A percentile compares a stretch with the other conserved stretches of the same genome.
phyloP scores from a whole-genome alignment of 2,888 invertebrate genomes.

The Macaria liturata region DNA sequence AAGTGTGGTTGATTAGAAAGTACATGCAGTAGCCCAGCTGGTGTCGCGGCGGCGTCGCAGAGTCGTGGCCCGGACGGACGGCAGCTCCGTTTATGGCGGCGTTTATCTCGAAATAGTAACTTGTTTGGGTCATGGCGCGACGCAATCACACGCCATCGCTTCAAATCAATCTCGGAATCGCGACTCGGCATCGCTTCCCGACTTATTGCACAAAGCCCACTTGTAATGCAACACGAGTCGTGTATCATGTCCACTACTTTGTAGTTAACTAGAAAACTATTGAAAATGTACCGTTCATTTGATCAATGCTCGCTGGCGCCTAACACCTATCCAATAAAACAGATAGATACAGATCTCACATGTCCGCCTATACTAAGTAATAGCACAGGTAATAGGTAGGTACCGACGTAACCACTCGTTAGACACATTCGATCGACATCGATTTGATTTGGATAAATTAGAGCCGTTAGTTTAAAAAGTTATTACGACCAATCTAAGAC shows the following conservation, averaged over 20 bases:
- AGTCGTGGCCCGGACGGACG: constrained; percentile 53
- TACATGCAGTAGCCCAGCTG: constrained; percentile 44
- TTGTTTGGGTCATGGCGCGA: constrained; percentile 74
- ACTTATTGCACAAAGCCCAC: constrained; percentile 20
- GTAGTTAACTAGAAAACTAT: no score
- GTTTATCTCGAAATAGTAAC: constrained; percentile 81
- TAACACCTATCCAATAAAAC: no score
- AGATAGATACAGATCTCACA: constrained; percentile 23
- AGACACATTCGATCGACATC: constrained; percentile 34
- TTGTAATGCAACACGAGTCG: background rate
- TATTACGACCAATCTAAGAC: constrained; percentile 37
- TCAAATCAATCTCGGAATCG: constrained; percentile 68
- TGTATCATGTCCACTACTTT: no score
- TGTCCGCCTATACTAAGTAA: constrained; percentile 12
- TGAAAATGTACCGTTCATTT: no score
- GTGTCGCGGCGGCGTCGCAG: constrained; percentile 41
- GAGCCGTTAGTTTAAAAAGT: constrained; percentile 40
- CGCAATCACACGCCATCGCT: constrained; percentile 73
- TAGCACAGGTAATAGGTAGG: no score
- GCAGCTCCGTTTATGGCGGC: constrained; percentile 72
- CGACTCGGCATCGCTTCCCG: constrained; percentile 40
- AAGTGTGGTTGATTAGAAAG: constrained; percentile 59
- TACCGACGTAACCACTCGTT: constrained; percentile 25
- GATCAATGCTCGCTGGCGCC: no score
- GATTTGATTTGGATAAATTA: constrained; percentile 38